Base-by-base conservation (phyloP, 2,888 invertebrate species). In the Rotaria macrura region DNA sequence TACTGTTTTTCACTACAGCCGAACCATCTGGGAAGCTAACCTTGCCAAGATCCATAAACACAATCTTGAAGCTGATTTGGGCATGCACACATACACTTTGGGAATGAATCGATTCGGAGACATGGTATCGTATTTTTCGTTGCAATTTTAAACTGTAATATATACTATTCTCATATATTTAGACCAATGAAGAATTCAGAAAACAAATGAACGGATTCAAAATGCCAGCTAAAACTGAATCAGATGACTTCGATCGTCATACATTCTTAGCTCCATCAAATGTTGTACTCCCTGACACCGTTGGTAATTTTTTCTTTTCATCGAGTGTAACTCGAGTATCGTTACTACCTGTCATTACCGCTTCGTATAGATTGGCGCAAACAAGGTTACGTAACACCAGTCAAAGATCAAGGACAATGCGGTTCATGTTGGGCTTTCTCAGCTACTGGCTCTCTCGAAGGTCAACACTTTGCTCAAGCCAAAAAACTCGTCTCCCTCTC, bases 101-200 rank as follows among this genome's bases (percentile, higher is more conserved):
- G 89, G 88, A 23, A 88, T 89, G 85, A 89, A 89, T 87, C 87
- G 88, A 85, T 89, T 87, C 85, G 88, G 88, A 40, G 89, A 89
- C 90, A 92, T 94, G 93, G 94, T 94, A 91, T 90, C 88, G 87
- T 34, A 34, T 65, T 20, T 20, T 6, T 65, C 38, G 0, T 20
- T 49, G 17, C 0, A 12, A 14, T 17, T 14, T 49, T 3, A 49
- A 17, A 49, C 49, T 17, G 49, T 49, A 14, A 12, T 17, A 12
- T 87, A 25, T 84, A 72, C 5, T 43, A 40, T 47, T 47, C 47
- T 47, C 47, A 12, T n/a, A n/a, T n/a, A n/a, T 17, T 12, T 79
- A 79, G 79, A 43, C 79, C 9, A 12, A 79, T 43, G 79, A 43
- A 43, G 79, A 79, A 79, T 79, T 79, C 43, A 14, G 4, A 9